Conservation (phyloP, 2,888 invertebrate species). For the Chrysotoxum bicinctum region DNA sequence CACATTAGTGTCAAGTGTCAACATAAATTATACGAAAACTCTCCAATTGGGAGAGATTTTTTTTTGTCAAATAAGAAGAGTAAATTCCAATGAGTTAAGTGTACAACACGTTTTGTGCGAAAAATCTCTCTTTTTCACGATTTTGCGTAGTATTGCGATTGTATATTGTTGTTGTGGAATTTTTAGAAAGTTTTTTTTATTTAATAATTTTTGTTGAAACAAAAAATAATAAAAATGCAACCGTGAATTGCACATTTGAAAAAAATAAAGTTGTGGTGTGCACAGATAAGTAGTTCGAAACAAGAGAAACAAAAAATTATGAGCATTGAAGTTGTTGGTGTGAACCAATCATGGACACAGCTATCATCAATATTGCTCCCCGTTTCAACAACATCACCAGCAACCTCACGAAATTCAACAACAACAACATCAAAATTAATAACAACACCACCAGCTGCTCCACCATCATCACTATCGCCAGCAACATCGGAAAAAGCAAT, state of each 20-base stretch:
- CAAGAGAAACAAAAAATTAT: slow-evolving; percentile 58
- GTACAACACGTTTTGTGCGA: slow-evolving; percentile 38
- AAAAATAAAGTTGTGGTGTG: slow-evolving; percentile 17
- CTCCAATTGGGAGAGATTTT: slow-evolving; percentile 44
- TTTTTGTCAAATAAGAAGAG: slow-evolving; percentile 1
- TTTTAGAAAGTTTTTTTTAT: slow-evolving; percentile 68
- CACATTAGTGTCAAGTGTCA: slow-evolving; percentile 27
- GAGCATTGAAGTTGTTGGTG: slow-evolving; percentile 73
- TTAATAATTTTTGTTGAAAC: slow-evolving; percentile 5
- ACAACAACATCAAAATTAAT: background rate
- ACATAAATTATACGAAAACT: slow-evolving; percentile 15
- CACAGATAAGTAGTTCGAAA: slow-evolving; percentile 6
- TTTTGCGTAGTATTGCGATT: slow-evolving; percentile 13
- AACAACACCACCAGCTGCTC: slow-evolving; percentile 29
- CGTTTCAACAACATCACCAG: slow-evolving; percentile 44
- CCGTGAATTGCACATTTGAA: slow-evolving; percentile 41
- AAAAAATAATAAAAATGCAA: slow-evolving; percentile 39
- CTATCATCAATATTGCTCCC: slow-evolving; percentile 67
- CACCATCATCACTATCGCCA: slow-evolving; percentile 27
- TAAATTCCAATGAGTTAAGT: slow-evolving; percentile 33
- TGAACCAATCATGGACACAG: slow-evolving; percentile 72
- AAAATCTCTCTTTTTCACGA: slow-evolving; percentile 26
- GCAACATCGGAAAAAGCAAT: slow-evolving; percentile 45
- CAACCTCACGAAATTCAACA: slow-evolving; percentile 21
- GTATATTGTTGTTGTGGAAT: slow-evolving; percentile 64